Percentiles rank a stretch among this genome's conserved stretches.
Conservation (phyloP, 2,113 vertebrate species). For the Synodontis membranacea region DNA sequence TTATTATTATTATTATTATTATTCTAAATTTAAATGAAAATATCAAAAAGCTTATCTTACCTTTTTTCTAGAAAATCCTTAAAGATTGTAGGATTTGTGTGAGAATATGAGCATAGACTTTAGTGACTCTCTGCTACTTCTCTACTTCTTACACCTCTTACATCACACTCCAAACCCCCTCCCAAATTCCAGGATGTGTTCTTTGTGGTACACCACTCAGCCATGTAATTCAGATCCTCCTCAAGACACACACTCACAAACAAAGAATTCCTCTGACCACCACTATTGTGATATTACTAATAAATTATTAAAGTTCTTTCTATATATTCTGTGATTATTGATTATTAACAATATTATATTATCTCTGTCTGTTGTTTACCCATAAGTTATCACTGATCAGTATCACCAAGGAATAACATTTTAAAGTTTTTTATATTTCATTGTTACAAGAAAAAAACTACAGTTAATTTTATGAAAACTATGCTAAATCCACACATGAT, state of each 20-base stretch:
- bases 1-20: no score
- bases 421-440: neutral
- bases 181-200: conserved; percentile 65
- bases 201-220: conserved; percentile 72
- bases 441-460: neutral
- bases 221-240: conserved; percentile 74
- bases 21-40: neutral
- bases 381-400: neutral
- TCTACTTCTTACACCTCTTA: neutral
- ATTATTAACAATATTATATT: neutral
- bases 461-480: neutral
- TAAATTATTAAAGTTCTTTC: neutral
- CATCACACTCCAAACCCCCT: conserved; percentile 19
- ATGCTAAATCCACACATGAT: neutral
- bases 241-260: conserved; percentile 49
- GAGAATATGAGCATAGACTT: conserved; percentile 43
- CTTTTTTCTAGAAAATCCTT: conserved; percentile 15
- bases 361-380: neutral
- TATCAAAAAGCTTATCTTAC: neutral
- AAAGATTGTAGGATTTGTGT: conserved; percentile 8
- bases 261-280: neutral
- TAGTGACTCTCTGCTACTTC: neutral
- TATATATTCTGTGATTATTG: neutral
- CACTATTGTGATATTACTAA: neutral
- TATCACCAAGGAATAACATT: neutral